Base-by-base conservation (phyloP, 1,140 invertebrate species). In the Tribolium madens region DNA sequence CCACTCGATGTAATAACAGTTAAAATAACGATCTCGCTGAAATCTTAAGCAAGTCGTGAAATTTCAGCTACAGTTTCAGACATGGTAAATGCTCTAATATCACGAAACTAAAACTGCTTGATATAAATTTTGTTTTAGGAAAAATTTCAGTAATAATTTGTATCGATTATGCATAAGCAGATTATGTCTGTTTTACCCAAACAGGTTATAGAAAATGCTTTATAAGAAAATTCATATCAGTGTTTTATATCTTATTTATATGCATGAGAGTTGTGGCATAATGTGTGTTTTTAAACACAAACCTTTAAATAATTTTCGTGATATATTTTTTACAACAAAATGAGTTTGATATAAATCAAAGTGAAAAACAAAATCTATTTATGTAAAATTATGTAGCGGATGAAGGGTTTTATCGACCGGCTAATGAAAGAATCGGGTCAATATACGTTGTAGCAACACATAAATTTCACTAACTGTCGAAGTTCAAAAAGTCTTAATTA, bases 161-260 rank as follows among this genome's bases (percentile, higher is more conserved):
- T 36, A 64, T 64, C 57, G 57, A 64, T 64, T 64, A 64, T 64
- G 57, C 57, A 13, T 64, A 64, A 64, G 36, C 57, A n/a, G 57
- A 64, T 64, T 64, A 64, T 64, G 57, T 36, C 17, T 21, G 9
- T n/a, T 64, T 64, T 64, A 14, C 31, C 57, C 57, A 9, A 64
- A 33, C 12, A 33, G 26, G 57, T 33, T 64, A 36, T 14, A 33
- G 57, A 33, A 64, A 64, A 64, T 64, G 26, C 7, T 33, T 64
- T 64, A 64, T 31, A 64, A 33, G 26, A 7, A 31, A 57, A 57
- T 57, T 57, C 17, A 26, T 64, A 64, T 33, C 14, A 18, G 21
- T 31, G 21, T 64, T 64, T 64, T 31, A n/a, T 64, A 17, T 31
- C 57, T 64, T 64, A 64, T 64, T 64, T 64, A 64, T 64, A 64